Percentiles rank a stretch among this genome's conserved stretches.
phyloP scores from a whole-genome alignment of 2,888 invertebrate species.

The Drosophila yooni region DNA sequence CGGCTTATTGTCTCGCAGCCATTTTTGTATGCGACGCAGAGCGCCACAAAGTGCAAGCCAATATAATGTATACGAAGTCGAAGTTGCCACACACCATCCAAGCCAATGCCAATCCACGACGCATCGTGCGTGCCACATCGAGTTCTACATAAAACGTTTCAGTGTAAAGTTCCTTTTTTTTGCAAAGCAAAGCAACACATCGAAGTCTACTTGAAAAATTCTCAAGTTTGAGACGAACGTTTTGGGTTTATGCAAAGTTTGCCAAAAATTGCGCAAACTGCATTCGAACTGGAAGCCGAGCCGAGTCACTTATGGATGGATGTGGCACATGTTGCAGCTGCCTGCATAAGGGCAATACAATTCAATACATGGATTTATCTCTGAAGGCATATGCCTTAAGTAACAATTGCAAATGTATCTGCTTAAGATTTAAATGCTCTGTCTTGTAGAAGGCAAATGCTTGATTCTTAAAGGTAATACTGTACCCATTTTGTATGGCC shows the following conservation, averaged over 20 bases:
- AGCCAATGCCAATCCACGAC: slow-evolving; percentile 58
- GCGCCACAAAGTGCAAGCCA: slow-evolving; percentile 76
- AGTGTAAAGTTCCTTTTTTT: slow-evolving; percentile 16
- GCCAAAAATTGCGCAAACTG: slow-evolving; percentile 56
- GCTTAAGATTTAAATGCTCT: background rate
- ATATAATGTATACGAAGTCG: slow-evolving; percentile 47
- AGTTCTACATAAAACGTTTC: slow-evolving; percentile 40
- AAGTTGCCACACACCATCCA: slow-evolving; percentile 27
- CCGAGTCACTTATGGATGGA: slow-evolving; percentile 38
- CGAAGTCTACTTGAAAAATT: slow-evolving; percentile 21
- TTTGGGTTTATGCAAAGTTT: slow-evolving; percentile 70
- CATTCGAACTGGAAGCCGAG: slow-evolving; percentile 50
- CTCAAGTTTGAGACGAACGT: slow-evolving; percentile 40
- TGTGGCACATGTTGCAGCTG: slow-evolving; percentile 30
- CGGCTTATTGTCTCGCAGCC: slow-evolving; percentile 56
- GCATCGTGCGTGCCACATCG: slow-evolving; percentile 40
- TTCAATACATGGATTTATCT: slow-evolving; percentile 10
- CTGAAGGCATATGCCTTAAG: background rate
- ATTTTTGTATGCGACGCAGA: slow-evolving; percentile 61
- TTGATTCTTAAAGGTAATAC: background rate
- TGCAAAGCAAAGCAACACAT: slow-evolving; percentile 45
- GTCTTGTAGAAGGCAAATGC: background rate
- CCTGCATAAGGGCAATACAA: slow-evolving; percentile 37
- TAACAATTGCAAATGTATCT: background rate
- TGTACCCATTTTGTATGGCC: background rate